A percentile compares a stretch with the other conserved stretches of the same genome.
phyloP scores from a whole-genome alignment of 2,797 vertebrate genomes.

The Lacerta viridis region DNA sequence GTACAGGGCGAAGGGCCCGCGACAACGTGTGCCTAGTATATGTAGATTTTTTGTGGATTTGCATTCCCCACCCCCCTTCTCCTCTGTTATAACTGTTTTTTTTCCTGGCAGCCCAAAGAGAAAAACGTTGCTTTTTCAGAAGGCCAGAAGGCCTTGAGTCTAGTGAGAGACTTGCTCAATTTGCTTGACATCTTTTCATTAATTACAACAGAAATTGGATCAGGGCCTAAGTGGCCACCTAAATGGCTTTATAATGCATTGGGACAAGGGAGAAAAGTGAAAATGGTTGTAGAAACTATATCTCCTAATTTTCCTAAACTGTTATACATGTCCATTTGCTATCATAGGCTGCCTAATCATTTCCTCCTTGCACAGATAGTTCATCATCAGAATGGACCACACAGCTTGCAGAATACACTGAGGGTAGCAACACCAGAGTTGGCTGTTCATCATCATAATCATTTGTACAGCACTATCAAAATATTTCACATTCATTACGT shows the following conservation, averaged over 20 bases:
- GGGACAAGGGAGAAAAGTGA: neutral
- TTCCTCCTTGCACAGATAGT: neutral
- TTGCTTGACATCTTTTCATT: constrained; percentile 23
- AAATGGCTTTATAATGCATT: constrained; percentile 6
- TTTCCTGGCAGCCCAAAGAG: neutral
- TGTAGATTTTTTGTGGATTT: neutral
- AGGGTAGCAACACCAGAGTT: neutral
- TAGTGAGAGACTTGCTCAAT: constrained; percentile 6
- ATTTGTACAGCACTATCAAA: neutral
- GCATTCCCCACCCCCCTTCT: neutral
- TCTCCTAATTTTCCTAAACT: constrained; percentile 11
- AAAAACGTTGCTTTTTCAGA: neutral
- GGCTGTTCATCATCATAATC: no score
- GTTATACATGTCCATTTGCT: constrained; percentile 5
- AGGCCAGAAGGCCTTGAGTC: neutral
- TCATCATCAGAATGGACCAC: neutral
- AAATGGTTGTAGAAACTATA: neutral
- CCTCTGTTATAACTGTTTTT: neutral
- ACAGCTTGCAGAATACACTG: neutral
- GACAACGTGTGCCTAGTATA: neutral
- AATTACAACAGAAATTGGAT: constrained; percentile 30
- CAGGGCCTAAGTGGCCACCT: constrained; percentile 18
- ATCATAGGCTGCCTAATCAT: constrained; percentile 7
- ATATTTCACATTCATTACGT: neutral
- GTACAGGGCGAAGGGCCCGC: no score